Percentiles rank a stretch among this genome's conserved stretches.
Evolutionary conservation across 2,888 invertebrate genomes (phyloP).

Genomic region (Phalera bucephala): DNA sequence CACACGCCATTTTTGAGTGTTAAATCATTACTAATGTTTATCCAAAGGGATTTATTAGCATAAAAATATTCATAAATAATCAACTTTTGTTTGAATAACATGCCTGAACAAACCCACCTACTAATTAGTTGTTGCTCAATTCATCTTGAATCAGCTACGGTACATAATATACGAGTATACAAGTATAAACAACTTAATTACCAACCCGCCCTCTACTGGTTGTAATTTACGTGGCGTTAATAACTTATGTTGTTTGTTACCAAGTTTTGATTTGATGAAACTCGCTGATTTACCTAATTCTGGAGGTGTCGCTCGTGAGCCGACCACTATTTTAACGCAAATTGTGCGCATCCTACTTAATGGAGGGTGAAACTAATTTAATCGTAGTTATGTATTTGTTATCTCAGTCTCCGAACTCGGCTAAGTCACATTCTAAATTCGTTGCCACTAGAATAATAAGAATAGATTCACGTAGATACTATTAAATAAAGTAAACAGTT

Average conservation of each 20-base stretch:
- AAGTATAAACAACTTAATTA: constrained; percentile 25
- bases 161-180: not conserved
- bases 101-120: too few species aligned
- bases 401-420: not conserved
- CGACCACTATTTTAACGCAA: constrained; percentile 13
- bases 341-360: constrained; percentile 22
- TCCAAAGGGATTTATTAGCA: too few species aligned
- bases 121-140: too few species aligned
- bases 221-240: constrained; percentile 24
- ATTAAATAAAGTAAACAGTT: too few species aligned
- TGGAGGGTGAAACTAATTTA: constrained; percentile 19
- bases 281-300: constrained; percentile 32
- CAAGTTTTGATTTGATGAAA: constrained; percentile 43
- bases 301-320: constrained; percentile 18
- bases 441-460: not conserved
- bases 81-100: too few species aligned
- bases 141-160: too few species aligned
- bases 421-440: not conserved
- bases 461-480: too few species aligned
- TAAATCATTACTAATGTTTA: too few species aligned
- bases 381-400: constrained; percentile 8
- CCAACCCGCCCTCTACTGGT: constrained; percentile 17
- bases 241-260: constrained; percentile 40
- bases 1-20: too few species aligned
- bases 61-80: too few species aligned